Base-by-base conservation (phyloP, 2,888 invertebrate species). In the Campoletis raptor region DNA sequence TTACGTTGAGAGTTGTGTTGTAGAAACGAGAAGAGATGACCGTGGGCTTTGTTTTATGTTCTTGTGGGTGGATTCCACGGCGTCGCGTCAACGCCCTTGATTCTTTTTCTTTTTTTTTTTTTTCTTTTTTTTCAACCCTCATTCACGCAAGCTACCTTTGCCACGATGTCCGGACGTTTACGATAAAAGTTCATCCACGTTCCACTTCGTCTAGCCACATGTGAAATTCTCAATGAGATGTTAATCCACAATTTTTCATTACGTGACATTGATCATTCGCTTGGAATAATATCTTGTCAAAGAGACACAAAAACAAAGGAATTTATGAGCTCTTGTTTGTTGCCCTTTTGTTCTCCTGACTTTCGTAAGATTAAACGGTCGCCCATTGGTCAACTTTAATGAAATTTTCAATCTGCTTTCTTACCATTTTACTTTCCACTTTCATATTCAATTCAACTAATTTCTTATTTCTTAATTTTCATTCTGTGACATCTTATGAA, bases 1-100 rank as follows among this genome's bases (percentile, higher is more conserved):
- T 82, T 79, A 76, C 82, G 64, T 79, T 30, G 79, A 42, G 30
- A 66, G 57, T 80, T 80, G 66, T 64, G 76, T 67, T 24, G 81
- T 48, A 54, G 52, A 73, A 79, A 66, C 73, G 78, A 66, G 72
- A 73, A 54, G 66, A 21, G 66, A 66, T 66, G 79, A 64, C 10
- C 45, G 57, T 36, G 37, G 42, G 64, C 21, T 18, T 72, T 54
- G 69, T 70, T 61, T 42, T 64, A 61, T 73, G 72, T 61, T 61
- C 64, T 30, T n/a, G 40, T 72, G 80, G 80, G 64, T 81, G 72
- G 72, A 64, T 73, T 72, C 72, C 45, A 18, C 21, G 80, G 36
- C 64, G 21, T 54, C 64, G 45, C 72, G 72, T 80, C 80, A 80
- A 72, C 61, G 45, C 36, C 72, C 72, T 48, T 52, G 6, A 18